Percentiles rank a stretch among this genome's conserved stretches.
These are phyloP conservation scores for Conomelus anceps DNA, from an alignment of 2,888 invertebrate species.

Conservation along the genomic window DNA sequence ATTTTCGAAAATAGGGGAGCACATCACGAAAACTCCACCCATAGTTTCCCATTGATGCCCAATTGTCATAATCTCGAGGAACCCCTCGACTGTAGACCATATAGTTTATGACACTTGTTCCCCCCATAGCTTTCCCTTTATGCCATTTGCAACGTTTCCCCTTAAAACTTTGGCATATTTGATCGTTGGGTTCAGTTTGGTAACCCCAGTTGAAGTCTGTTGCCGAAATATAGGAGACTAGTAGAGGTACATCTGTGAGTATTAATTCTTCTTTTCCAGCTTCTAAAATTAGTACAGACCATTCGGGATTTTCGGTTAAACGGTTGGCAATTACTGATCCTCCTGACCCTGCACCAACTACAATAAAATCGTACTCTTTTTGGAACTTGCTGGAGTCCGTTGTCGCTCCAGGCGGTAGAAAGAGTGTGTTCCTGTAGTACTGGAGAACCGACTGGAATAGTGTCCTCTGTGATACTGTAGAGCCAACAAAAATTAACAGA, in stretches of 20 bases:
- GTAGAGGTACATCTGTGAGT: constrained; percentile 44
- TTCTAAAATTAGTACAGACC: constrained; percentile 45
- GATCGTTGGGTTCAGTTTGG: constrained; percentile 44
- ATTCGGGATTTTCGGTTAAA: constrained; percentile 45
- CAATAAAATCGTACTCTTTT: constrained; percentile 42
- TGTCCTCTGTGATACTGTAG: not conserved
- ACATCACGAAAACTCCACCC: constrained; percentile 44
- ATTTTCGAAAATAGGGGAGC: constrained; percentile 41
- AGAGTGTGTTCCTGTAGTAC: constrained; percentile 26
- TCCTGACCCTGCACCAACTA: constrained; percentile 51
- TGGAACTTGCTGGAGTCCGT: constrained; percentile 30
- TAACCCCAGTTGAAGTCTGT: constrained; percentile 43
- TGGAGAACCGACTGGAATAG: constrained; percentile 28
- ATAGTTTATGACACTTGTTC: constrained; percentile 49
- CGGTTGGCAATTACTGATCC: constrained; percentile 50
- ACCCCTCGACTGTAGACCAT: constrained; percentile 51
- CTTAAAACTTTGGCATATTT: constrained; percentile 37
- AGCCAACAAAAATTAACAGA: not conserved
- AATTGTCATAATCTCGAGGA: constrained; percentile 46
- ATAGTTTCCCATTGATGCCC: constrained; percentile 45
- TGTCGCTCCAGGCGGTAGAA: constrained; percentile 30
- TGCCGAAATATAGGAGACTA: constrained; percentile 40
- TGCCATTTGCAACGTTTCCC: constrained; percentile 41
- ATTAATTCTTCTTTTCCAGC: constrained; percentile 47
- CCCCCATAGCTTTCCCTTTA: constrained; percentile 46